Percentiles rank a stretch among this genome's conserved stretches.
phyloP scores from a whole-genome alignment of 2,888 invertebrate genomes.

The Aradus depressus region DNA sequence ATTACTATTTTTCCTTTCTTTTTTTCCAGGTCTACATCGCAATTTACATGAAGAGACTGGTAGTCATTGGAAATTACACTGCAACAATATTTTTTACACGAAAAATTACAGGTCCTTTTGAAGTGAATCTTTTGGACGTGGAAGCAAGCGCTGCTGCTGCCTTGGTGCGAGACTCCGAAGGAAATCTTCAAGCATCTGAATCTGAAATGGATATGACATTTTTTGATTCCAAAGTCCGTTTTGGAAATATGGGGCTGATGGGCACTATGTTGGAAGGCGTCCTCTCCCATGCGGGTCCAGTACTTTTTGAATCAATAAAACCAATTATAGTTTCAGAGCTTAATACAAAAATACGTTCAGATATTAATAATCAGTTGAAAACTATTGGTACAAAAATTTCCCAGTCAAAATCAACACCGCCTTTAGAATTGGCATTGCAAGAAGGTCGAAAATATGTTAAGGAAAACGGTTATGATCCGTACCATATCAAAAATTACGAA shows the following conservation, averaged over 20 bases:
- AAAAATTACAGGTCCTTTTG: conserved; percentile 62
- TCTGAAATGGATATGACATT: conserved; percentile 71
- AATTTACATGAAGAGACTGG: conserved; percentile 55
- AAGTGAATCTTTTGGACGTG: conserved; percentile 60
- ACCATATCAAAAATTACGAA: conserved; percentile 34
- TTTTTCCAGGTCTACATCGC: conserved; percentile 54
- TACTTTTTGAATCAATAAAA: conserved; percentile 77
- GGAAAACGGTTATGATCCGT: conserved; percentile 58
- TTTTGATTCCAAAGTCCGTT: conserved; percentile 62
- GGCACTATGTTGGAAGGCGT: conserved; percentile 58
- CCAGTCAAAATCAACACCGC: conserved; percentile 43
- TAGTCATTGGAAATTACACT: conserved; percentile 64
- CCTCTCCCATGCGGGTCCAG: conserved; percentile 65
- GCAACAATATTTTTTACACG: conserved; percentile 57
- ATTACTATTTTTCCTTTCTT: conserved; percentile 4
- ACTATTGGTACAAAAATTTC: conserved; percentile 62
- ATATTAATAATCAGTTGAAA: conserved; percentile 61
- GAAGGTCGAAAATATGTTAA: conserved; percentile 59
- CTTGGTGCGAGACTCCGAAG: conserved; percentile 60
- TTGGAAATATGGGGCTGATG: conserved; percentile 68
- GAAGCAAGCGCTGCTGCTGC: conserved; percentile 55
- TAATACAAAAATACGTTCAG: conserved; percentile 57
- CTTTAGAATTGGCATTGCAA: conserved; percentile 54
- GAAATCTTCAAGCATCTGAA: conserved; percentile 62
- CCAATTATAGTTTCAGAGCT: conserved; percentile 69